Conservation (phyloP, 2,797 vertebrate species). For the Merluccius polli region DNA sequence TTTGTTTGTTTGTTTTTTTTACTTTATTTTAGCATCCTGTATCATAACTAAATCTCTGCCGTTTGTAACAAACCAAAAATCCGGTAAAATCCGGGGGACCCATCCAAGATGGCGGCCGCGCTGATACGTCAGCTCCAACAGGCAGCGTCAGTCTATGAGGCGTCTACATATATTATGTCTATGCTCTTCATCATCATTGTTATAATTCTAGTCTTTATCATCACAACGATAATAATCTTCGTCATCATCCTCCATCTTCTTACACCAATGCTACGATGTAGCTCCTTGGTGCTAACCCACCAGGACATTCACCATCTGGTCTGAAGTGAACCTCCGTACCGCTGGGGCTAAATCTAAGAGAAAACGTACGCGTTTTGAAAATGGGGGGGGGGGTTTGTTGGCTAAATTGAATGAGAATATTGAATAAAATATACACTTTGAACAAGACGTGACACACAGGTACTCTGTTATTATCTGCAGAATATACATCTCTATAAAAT, state of each 20-base stretch:
- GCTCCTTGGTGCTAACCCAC: background rate
- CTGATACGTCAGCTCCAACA: no score
- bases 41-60: no score
- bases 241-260: background rate
- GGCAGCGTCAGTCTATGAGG: no score
- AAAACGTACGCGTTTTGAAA: slow-evolving; percentile 64
- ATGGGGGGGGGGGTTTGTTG: slow-evolving; percentile 52
- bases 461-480: slow-evolving; percentile 66
- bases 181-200: background rate
- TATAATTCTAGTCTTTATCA: background rate
- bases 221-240: background rate
- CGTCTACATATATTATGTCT: no score
- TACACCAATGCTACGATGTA: background rate
- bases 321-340: slow-evolving; percentile 1
- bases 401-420: slow-evolving; percentile 63
- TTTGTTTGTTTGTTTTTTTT: no score
- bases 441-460: slow-evolving; percentile 69
- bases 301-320: background rate
- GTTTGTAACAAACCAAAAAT: no score
- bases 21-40: no score
- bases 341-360: slow-evolving; percentile 29
- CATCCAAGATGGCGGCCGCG: no score
- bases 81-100: no score
- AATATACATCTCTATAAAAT: slow-evolving; percentile 68
- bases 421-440: slow-evolving; percentile 66